Conservation (phyloP, 2,113 vertebrate genomes). For the Oceanodroma tethys region DNA sequence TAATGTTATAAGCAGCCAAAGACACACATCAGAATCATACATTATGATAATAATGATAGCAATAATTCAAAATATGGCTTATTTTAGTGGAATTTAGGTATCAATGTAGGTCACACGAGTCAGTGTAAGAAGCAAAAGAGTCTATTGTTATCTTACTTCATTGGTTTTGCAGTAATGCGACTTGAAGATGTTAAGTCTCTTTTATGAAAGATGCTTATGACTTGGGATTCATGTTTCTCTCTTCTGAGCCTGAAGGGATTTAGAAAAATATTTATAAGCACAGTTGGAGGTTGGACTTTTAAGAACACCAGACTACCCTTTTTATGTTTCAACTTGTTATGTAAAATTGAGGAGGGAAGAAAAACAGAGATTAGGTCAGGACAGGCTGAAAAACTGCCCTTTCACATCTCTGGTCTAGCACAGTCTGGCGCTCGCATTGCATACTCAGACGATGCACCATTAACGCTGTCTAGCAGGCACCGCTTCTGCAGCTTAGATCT, state of each 20-base stretch:
- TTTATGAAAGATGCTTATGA: conserved; percentile 10
- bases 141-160: not conserved
- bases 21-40: not conserved
- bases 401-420: not conserved
- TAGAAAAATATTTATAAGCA: conserved; percentile 10
- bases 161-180: accelerated
- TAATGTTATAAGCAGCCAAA: not conserved
- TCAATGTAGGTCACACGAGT: not conserved
- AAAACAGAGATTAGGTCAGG: not conserved
- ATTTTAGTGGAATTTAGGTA: not conserved
- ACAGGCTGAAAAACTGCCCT: not conserved
- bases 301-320: not conserved
- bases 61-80: not conserved
- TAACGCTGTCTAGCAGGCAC: not conserved
- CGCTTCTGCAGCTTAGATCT: not conserved
- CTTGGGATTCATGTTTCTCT: not conserved
- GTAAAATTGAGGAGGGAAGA: not conserved
- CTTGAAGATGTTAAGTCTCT: not conserved
- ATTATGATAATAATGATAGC: not conserved
- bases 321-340: not conserved
- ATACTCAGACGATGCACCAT: not conserved
- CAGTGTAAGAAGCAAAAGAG: not conserved
- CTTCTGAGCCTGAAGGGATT: not conserved
- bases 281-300: not conserved
- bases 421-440: accelerated